Evolutionary conservation across 2,888 invertebrate genomes (phyloP), one percentile per base, ranked within the genome.

Genomic region (Oxycera nigricornis): DNA sequence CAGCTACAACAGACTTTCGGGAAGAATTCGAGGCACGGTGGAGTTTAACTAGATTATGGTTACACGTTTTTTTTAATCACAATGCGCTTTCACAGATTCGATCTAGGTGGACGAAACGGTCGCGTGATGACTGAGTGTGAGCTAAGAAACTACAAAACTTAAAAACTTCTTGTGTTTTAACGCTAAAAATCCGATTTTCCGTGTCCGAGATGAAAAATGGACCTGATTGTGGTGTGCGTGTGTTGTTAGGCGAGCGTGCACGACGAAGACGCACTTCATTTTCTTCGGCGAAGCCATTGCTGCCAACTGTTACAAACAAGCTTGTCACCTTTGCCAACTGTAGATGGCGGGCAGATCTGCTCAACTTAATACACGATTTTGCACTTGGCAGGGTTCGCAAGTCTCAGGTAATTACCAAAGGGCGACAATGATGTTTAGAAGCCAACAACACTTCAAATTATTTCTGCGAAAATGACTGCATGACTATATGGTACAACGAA

Each of bases 1-100:
- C 24, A n/a, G 28, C 9, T n/a, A 35, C 26, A 65, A 50, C 35
- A 31, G 57, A 57, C 41, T 55, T 62, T 59, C 41, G 11, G 30
- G 57, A 74, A 52, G 41, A 46, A 62, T 74, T 68, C 73, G 70
- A 76, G 76, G 76, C 76, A 76, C 76, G 73, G 74, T 55, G 76
- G 74, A 76, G 70, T 73, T 72, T 73, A 20, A 67, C 65, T 72
- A 59, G 35, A 72, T 72, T 62, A 65, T 70, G 41, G 62, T 72
- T 72, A 73, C 73, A 59, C 72, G 57, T 39, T 72, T n/a, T n/a
- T n/a, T 76, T 76, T 62, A 68, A 73, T 73, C 74, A 75, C 75
- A 75, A 74, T 76, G 73, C 74, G 73, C 74, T 76, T 73, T 68
- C 41, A 46, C 59, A 55, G 30, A 62, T 39, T 65, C 41, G 62